Evolutionary conservation across 2,888 invertebrate genomes (phyloP), one percentile per base, ranked within the genome.

Genomic region (Bellardia pandia): DNA sequence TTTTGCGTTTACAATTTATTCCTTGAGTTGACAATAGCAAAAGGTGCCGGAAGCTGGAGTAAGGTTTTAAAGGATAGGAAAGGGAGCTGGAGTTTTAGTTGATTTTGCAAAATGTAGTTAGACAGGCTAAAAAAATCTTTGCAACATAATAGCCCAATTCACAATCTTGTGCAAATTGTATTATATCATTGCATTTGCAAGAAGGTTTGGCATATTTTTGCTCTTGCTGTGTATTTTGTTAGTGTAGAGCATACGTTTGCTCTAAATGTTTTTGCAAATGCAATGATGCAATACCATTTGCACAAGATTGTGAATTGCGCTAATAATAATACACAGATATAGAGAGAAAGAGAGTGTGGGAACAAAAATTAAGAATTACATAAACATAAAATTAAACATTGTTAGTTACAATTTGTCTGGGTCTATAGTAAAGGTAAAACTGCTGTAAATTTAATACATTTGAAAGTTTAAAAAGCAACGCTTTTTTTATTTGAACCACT

Each of bases 371-470:
- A 69, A 58, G 0, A 16, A 58, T 16, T 76, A 83, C 3, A 71
- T 53, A 69, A 72, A 77, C n/a, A 66, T 53, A 48, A 51, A 68
- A 30, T 9, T 62, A 42, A 72, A 72, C 8, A 58, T 51, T 79
- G 69, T 80, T 79, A 85, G 69, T 85, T 71, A 85, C 74, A 85
- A 80, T 14, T 37, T 23, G 75, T 68, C 33, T 14, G 16, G n/a
- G 9, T 56, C 33, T 3, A 16, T 42, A 53, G 3, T 30, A 42
- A 23, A 68, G 58, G 8, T 23, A 30, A 40, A 4, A 37, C 37
- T 37, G 37, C 37, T 37, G 16, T n/a, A 42, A 33, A 23, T 48
- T 53, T 76, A 77, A 68, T 79, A 16, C 68, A 77, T 75, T 75
- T 85, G 9, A 42, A 74, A 74, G 74, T 78, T 45, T 30, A 48